A percentile compares a stretch with the other conserved stretches of the same genome.
Evolutionary conservation across 2,888 invertebrate species (phyloP).

Genomic region (Drosophila paranaensis): DNA sequence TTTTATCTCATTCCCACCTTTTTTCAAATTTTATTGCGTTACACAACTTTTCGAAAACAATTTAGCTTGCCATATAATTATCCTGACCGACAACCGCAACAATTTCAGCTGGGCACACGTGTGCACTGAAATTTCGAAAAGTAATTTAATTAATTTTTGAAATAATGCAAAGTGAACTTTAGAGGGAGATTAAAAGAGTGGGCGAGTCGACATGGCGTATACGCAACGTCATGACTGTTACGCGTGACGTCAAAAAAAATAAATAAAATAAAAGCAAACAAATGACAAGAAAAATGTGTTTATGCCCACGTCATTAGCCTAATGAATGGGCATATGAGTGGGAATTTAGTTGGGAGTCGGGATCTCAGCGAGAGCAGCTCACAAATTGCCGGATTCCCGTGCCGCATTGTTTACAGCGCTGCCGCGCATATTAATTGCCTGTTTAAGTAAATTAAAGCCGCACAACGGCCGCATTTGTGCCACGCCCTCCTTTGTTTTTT

Average conservation of each 20-base stretch:
- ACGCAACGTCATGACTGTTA: conserved; percentile 37
- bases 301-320: conserved; percentile 57
- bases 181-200: not conserved
- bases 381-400: conserved; percentile 44
- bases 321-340: conserved; percentile 20
- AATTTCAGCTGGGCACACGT: not conserved
- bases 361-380: not conserved
- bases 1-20: not conserved
- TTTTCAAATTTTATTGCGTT: not conserved
- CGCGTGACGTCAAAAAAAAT: not conserved
- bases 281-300: conserved; percentile 28
- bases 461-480: conserved; percentile 13
- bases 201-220: conserved; percentile 19
- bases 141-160: conserved; percentile 48
- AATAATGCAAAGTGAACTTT: conserved; percentile 15
- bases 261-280: conserved; percentile 29
- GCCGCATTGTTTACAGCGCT: conserved; percentile 67
- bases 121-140: conserved; percentile 4
- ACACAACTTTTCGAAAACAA: not conserved
- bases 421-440: conserved; percentile 75
- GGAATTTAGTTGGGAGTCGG: not conserved
- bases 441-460: conserved; percentile 64
- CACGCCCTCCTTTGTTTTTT: not conserved
- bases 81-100: conserved; percentile 2
- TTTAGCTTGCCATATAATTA: conserved; percentile 2